A percentile compares a stretch with the other conserved stretches of the same genome.
Evolutionary conservation across 1,140 invertebrate genomes (phyloP).

Genomic region (Pachyrhynchus sulphureomaculatus): DNA sequence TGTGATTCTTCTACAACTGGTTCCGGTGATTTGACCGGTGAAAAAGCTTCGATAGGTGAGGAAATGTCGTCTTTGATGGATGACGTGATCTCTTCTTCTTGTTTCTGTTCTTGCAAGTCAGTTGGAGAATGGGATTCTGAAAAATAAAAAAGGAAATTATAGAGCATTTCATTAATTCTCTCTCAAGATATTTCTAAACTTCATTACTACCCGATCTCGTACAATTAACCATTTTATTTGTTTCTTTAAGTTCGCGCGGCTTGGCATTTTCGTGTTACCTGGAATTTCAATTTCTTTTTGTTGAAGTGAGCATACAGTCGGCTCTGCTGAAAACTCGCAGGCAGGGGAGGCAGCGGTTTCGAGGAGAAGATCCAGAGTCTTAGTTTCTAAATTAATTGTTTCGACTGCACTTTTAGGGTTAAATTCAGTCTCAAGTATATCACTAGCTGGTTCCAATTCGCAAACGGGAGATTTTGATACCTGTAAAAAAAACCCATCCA

Average conservation of each 20-base stretch:
- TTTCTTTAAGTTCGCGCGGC: no score
- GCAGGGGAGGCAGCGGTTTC: not conserved
- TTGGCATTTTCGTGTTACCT: not conserved
- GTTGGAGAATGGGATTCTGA: constrained; percentile 9
- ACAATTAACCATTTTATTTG: no score
- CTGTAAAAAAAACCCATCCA: not conserved
- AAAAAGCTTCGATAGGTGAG: constrained; percentile 22
- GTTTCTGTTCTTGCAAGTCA: constrained; percentile 14
- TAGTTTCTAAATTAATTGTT: not conserved
- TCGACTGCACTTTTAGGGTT: constrained; percentile 9
- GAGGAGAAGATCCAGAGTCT: not conserved
- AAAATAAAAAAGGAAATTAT: not conserved
- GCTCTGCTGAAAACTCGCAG: constrained; percentile 11
- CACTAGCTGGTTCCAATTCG: not conserved
- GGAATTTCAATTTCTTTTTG: not conserved
- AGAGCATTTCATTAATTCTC: no score
- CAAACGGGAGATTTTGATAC: constrained; percentile 8
- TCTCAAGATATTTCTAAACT: no score
- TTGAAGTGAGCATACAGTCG: not conserved
- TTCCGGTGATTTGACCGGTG: constrained; percentile 4
- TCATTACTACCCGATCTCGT: no score
- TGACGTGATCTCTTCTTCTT: constrained; percentile 40
- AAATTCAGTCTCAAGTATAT: constrained; percentile 4
- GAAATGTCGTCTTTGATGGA: constrained; percentile 41
- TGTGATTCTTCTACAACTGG: constrained; percentile 3